A percentile compares a stretch with the other conserved stretches of the same genome.
These are phyloP conservation scores for Alosa sapidissima DNA, from an alignment of 2,797 vertebrate species.

Conservation along the genomic window DNA sequence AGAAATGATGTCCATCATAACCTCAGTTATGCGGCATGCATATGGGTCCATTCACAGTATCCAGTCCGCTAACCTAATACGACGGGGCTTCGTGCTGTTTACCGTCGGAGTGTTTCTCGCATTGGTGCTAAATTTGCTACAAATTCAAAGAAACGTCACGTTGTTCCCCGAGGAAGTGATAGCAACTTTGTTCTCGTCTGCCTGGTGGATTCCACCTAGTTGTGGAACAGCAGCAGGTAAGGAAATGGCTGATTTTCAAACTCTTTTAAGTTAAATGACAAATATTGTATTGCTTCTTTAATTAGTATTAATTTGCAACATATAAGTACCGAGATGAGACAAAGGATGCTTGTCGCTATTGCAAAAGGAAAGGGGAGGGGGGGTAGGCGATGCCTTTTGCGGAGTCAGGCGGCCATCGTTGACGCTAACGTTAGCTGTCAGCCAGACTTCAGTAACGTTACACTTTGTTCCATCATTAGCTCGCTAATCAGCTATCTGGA, in stretches of 20 bases:
- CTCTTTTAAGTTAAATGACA: neutral
- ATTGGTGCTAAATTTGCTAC: constrained; percentile 94
- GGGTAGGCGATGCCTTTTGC: constrained; percentile 24
- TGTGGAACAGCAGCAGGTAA: constrained; percentile 96
- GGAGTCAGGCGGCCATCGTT: constrained; percentile 17
- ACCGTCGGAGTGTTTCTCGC: constrained; percentile 90
- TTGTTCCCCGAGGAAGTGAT: constrained; percentile 95
- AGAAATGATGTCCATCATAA: constrained; percentile 81
- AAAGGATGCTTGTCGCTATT: neutral
- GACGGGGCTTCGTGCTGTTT: constrained; percentile 91
- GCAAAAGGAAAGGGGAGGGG: neutral
- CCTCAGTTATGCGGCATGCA: constrained; percentile 70
- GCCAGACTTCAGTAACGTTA: neutral
- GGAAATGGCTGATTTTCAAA: constrained; percentile 49
- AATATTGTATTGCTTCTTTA: neutral
- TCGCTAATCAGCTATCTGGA: neutral
- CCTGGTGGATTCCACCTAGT: constrained; percentile 98
- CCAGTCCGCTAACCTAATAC: constrained; percentile 82
- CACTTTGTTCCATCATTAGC: constrained; percentile 29
- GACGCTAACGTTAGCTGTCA: neutral
- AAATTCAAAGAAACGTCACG: constrained; percentile 91
- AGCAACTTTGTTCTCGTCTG: constrained; percentile 89
- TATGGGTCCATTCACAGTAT: constrained; percentile 73
- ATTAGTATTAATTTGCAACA: neutral
- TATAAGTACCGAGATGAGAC: neutral